Evolutionary conservation across 2,888 invertebrate species (phyloP).

Genomic region (Acleris laterana): DNA sequence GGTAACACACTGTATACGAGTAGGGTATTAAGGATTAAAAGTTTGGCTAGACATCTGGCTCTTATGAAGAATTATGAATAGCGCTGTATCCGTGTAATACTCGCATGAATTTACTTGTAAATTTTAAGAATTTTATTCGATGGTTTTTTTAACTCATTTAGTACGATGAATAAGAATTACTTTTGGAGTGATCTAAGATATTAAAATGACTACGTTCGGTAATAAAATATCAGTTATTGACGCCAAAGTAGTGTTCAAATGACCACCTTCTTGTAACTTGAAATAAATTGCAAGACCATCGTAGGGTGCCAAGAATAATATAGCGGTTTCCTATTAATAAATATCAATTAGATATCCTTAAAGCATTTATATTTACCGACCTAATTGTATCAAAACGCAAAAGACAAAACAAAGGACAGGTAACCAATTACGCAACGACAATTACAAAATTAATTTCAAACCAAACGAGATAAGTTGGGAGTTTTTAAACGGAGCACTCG

Average conservation of each 20-base stretch:
- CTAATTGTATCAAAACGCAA: constrained; percentile 50
- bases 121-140: constrained; percentile 17
- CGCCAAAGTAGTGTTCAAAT: too few relatives aligned
- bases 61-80: constrained; percentile 25
- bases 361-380: constrained; percentile 9
- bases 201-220: too few relatives aligned
- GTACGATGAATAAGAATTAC: too few relatives aligned
- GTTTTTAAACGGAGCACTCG: constrained; percentile 76
- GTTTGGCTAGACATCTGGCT: constrained; percentile 56
- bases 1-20: too few relatives aligned
- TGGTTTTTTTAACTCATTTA: too few relatives aligned
- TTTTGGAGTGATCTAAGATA: too few relatives aligned
- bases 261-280: too few relatives aligned
- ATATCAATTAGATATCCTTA: background rate
- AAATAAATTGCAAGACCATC: too few relatives aligned
- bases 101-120: constrained; percentile 19
- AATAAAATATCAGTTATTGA: too few relatives aligned
- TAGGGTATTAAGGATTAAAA: constrained; percentile 78
- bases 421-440: constrained; percentile 73
- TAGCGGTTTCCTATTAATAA: background rate
- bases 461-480: constrained; percentile 69
- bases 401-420: constrained; percentile 67
- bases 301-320: background rate
- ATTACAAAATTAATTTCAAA: constrained; percentile 71
- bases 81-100: constrained; percentile 20